Base-by-base conservation (phyloP, 2,888 invertebrate species). In the Eumacrocentrus americanus region DNA sequence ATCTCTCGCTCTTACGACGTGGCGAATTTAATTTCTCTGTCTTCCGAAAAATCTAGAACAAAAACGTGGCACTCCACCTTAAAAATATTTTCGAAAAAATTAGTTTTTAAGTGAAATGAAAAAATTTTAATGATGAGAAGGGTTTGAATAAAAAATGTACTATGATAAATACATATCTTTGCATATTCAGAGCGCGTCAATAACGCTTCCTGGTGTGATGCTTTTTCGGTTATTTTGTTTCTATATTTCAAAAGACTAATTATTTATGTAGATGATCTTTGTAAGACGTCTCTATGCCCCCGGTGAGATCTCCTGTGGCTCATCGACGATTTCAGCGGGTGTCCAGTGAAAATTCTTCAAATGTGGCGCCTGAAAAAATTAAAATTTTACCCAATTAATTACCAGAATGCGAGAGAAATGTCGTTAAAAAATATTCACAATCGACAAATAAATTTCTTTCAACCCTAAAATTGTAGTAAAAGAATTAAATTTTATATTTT, bases 321-420 rank as follows among this genome's bases (percentile, higher is more conserved):
- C 23, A 46, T 46, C 11, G 14, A 46, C 46, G 12, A 12, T 14
- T 46, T 46, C 46, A 46, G 46, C 46, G 46, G 46, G 46, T n/a
- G 46, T 46, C 5, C 46, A 6, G 29, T 6, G 9, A 29, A 29
- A 29, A n/a, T n/a, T n/a, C n/a, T n/a, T n/a, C n/a, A n/a, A n/a
- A n/a, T n/a, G n/a, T n/a, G n/a, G n/a, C n/a, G n/a, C n/a, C n/a
- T n/a, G n/a, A n/a, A n/a, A n/a, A n/a, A n/a, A n/a, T n/a, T n/a
- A n/a, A 29, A 29, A 29, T 4, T 29, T 9, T 4, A 29, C 9
- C 9, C 29, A 29, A 29, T 29, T 29, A 29, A 29, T 29, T 29
- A 29, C 5, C 4, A 29, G 5, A 9, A 29, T 6, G 29, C 29
- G 29, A 4, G 5, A 9, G 29, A 29, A 29, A 29, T 6, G 9